Evolutionary conservation across 2,113 vertebrate species (phyloP).

Genomic region (Smithornis capensis): DNA sequence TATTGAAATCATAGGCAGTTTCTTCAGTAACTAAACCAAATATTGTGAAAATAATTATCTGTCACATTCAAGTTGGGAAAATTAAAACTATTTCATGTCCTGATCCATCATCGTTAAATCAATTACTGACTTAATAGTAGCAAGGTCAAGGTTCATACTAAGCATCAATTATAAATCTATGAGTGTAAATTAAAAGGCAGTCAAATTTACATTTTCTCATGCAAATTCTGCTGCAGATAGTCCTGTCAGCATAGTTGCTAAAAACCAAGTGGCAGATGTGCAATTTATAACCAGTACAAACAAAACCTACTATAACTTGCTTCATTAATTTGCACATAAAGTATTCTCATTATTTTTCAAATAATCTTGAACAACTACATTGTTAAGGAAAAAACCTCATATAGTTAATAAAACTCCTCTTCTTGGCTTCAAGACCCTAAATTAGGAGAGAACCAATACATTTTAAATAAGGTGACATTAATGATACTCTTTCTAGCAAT

Average conservation of each 20-base stretch:
- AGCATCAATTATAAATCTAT: background rate
- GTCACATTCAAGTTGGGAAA: background rate
- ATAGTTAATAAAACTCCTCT: slow-evolving; percentile 45
- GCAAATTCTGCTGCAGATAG: background rate
- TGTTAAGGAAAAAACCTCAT: background rate
- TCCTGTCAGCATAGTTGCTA: slow-evolving; percentile 8
- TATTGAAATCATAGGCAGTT: slow-evolving; percentile 12
- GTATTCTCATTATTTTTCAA: slow-evolving; percentile 8
- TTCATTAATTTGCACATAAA: background rate
- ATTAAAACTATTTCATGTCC: background rate
- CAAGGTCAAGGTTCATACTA: background rate
- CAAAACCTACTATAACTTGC: slow-evolving; percentile 33
- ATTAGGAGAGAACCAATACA: slow-evolving; percentile 21
- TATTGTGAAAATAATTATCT: background rate
- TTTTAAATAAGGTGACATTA: slow-evolving; percentile 16
- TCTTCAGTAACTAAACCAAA: background rate
- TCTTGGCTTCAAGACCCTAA: slow-evolving; percentile 13
- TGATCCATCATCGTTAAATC: background rate
- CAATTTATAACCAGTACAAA: background rate
- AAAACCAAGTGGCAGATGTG: background rate
- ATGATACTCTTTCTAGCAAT: background rate
- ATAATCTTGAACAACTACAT: background rate
- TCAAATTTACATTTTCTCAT: background rate
- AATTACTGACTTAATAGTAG: background rate
- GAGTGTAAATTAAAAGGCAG: background rate